These are phyloP conservation scores for Limnephilus marmoratus DNA, from an alignment of 2,888 invertebrate species.

Conservation along the genomic window DNA sequence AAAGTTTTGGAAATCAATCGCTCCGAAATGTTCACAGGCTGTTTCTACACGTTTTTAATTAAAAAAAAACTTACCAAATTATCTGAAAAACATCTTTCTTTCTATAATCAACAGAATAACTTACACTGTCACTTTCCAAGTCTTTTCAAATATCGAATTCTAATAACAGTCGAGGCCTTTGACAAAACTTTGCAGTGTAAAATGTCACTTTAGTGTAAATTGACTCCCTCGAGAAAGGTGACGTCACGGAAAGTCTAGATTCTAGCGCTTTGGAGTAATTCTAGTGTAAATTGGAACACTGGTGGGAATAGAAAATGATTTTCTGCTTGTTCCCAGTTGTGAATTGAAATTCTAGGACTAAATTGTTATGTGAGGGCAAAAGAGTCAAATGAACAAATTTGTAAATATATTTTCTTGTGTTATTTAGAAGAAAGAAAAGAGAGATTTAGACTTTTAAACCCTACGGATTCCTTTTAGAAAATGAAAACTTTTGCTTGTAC, in stretches of 20 bases:
- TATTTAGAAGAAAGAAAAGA: too few relatives aligned
- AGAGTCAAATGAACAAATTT: neutral
- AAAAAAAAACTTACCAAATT: neutral
- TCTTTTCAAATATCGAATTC: neutral
- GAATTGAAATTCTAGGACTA: neutral
- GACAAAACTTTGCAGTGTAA: neutral
- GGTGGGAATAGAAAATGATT: neutral
- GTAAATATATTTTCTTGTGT: too few relatives aligned
- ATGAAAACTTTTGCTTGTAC: too few relatives aligned
- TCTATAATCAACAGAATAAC: neutral
- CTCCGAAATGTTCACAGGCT: neutral
- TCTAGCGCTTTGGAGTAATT: neutral
- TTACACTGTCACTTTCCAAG: neutral
- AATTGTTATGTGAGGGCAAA: neutral
- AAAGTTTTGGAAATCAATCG: too few relatives aligned
- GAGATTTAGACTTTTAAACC: too few relatives aligned
- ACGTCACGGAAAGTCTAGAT: neutral
- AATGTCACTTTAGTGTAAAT: constrained; percentile 2
- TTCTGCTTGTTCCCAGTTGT: neutral
- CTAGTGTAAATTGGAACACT: neutral
- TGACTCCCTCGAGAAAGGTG: neutral
- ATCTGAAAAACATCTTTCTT: neutral
- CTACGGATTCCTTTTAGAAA: too few relatives aligned
- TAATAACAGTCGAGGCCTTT: neutral
- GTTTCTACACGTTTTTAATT: too few relatives aligned